Percentiles rank a stretch among this genome's conserved stretches.
phyloP scores from a whole-genome alignment of 2,113 vertebrate genomes.

The Hydropotes inermis region DNA sequence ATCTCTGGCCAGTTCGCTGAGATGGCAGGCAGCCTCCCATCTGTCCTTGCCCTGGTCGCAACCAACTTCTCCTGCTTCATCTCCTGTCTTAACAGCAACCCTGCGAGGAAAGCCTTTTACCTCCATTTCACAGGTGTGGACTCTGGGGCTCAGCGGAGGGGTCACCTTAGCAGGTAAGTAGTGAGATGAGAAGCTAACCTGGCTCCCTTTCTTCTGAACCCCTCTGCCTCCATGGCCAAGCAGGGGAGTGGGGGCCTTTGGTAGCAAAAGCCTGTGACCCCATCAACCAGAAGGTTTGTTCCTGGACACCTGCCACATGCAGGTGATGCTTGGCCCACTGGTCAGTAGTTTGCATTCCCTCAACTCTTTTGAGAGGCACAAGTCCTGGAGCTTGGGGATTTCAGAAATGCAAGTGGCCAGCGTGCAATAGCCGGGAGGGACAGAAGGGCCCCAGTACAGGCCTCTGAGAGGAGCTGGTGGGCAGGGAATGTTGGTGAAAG shows the following conservation, averaged over 20 bases:
- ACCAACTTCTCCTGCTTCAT: background rate
- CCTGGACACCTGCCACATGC: background rate
- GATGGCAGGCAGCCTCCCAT: slow-evolving; percentile 7
- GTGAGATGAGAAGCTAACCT: background rate
- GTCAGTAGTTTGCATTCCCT: background rate
- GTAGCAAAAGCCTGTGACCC: background rate
- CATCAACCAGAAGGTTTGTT: background rate
- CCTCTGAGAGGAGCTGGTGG: background rate
- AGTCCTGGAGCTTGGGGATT: background rate
- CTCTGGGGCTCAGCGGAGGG: background rate
- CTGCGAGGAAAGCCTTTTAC: background rate
- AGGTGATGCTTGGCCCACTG: background rate
- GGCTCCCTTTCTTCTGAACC: background rate
- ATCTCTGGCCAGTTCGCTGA: slow-evolving; percentile 34
- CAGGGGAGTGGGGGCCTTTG: background rate
- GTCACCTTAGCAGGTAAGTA: background rate
- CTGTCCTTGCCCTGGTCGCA: background rate
- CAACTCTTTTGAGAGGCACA: background rate
- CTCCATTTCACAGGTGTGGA: background rate
- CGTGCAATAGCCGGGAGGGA: background rate
- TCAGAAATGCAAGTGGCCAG: background rate
- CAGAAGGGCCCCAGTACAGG: background rate
- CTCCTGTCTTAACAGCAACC: background rate
- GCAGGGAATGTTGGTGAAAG: background rate
- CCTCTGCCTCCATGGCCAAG: background rate